Base-by-base conservation (phyloP, 2,888 invertebrate species). In the Bibio marci region DNA sequence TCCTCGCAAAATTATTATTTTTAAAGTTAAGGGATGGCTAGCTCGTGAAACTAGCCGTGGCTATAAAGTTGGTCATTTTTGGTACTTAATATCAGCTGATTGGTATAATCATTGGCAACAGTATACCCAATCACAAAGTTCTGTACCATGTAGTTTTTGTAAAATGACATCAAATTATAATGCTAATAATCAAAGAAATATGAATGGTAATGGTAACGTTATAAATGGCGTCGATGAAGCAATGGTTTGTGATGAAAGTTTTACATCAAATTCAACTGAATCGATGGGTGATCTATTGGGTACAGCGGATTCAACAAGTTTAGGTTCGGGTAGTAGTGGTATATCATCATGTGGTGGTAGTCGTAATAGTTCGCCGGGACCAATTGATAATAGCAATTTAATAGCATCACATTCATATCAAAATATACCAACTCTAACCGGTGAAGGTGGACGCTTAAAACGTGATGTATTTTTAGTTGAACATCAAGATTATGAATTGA, bases 71-170 rank as follows among this genome's bases (percentile, higher is more conserved):
- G 87, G 86, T 0, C 86, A 88, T 62, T 80, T 85, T 62, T 90
- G 88, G 87, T 90, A 87, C 67, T 70, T 91, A 45, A 72, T 90
- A 43, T 71, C 78, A 2, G 74, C 77, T 34, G 79, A 80, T 48
- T 91, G 91, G 91, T 91, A 88, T 88, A 71, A 71, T 44, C 64
- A 65, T 12, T 91, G 90, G 91, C 62, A 68, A 39, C 70, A 71
- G 30, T 78, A 85, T 62, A 73, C 80, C n/a, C 65, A 61, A 43
- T 4, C 22, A 22, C 22, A 6, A 22, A 4, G 5, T 6, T 51
- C 51, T 34, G 58, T 54, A 40, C 57, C 59, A 7, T 69, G 69
- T 49, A 57, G 58, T 30, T 58, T 58, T 41, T 70, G 70, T 47
- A 63, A 66, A 36, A 46, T 48, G 22, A 47, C 49, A 11, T 49